These are phyloP conservation scores for Diorhabda carinulata DNA, from an alignment of 1,140 invertebrate genomes.

Conservation along the genomic window DNA sequence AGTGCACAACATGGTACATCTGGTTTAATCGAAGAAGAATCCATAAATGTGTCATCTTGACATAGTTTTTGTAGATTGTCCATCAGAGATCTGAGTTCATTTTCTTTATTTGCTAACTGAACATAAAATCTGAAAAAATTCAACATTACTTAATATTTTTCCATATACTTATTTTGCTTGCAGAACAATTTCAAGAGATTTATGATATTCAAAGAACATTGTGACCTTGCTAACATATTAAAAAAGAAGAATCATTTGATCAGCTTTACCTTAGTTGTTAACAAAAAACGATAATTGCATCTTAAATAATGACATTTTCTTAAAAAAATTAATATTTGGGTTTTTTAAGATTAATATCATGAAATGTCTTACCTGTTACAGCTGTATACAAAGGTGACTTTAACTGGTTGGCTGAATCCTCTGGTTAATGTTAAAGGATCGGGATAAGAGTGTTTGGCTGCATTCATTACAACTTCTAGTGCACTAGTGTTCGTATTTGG, in stretches of 20 bases:
- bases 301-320: no score
- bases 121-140: slow-evolving; percentile 60
- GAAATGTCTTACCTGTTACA: slow-evolving; percentile 50
- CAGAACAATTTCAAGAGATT: no score
- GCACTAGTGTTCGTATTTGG: slow-evolving; percentile 49
- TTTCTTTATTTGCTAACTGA: slow-evolving; percentile 58
- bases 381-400: slow-evolving; percentile 66
- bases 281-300: no score
- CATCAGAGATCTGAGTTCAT: slow-evolving; percentile 56
- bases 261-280: no score
- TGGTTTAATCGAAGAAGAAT: slow-evolving; percentile 42
- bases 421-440: slow-evolving; percentile 51
- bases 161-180: not conserved
- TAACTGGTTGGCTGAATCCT: slow-evolving; percentile 50
- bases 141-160: not conserved
- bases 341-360: no score
- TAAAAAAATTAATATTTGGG: no score
- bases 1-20: slow-evolving; percentile 70
- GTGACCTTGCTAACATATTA: no score
- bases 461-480: slow-evolving; percentile 41
- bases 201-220: no score
- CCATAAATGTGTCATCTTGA: slow-evolving; percentile 43
- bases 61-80: slow-evolving; percentile 47
- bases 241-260: no score
- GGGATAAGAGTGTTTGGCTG: slow-evolving; percentile 48